A percentile compares a stretch with the other conserved stretches of the same genome.
phyloP scores from a whole-genome alignment of 1,140 invertebrate genomes.

The Pomacea maculata region DNA sequence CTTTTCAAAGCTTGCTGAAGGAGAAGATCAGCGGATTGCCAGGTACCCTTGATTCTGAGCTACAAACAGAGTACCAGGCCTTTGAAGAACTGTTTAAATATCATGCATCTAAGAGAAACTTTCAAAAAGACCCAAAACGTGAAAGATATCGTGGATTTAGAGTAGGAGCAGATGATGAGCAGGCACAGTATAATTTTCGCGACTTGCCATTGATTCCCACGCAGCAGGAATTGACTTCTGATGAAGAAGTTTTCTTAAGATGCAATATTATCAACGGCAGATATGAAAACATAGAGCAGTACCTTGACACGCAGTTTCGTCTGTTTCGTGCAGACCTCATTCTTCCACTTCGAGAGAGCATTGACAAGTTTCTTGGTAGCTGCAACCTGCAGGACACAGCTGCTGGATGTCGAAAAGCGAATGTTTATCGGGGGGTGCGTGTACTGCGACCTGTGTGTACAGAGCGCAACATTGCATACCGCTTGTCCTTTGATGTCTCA shows the following conservation, averaged over 20 bases:
- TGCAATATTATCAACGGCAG: conserved; percentile 72
- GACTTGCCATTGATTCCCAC: conserved; percentile 55
- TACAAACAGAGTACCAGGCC: not conserved
- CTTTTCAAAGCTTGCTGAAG: not conserved
- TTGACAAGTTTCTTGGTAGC: conserved; percentile 44
- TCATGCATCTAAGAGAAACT: not conserved
- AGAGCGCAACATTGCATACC: conserved; percentile 40
- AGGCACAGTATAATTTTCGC: conserved; percentile 57
- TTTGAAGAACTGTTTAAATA: not conserved
- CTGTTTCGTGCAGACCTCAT: conserved; percentile 77
- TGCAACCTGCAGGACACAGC: conserved; percentile 8
- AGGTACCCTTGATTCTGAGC: no score
- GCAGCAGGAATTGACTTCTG: conserved; percentile 47
- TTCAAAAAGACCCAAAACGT: not conserved
- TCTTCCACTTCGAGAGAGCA: conserved; percentile 63
- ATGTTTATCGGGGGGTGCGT: conserved; percentile 37
- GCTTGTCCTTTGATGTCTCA: conserved; percentile 53
- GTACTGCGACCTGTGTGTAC: conserved; percentile 50
- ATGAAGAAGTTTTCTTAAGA: conserved; percentile 66
- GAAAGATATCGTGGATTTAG: conserved; percentile 3
- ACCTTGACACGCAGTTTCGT: conserved; percentile 81
- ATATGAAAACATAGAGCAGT: conserved; percentile 75
- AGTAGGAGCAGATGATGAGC: conserved; percentile 12
- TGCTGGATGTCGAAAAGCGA: not conserved
- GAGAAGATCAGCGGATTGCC: not conserved